Conservation (phyloP, 1,140 invertebrate species). For the Planococcus citri region DNA sequence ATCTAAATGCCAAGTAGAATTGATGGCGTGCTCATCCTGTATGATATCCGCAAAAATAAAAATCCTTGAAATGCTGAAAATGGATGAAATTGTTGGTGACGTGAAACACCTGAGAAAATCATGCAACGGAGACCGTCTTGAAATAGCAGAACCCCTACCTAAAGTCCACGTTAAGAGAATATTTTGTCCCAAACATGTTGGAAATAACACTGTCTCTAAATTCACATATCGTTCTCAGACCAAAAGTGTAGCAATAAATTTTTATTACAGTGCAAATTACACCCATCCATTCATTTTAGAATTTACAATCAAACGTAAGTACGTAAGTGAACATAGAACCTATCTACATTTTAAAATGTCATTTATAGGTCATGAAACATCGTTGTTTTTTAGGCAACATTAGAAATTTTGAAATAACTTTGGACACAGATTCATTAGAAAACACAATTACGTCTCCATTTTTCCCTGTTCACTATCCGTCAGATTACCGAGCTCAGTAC, state of each 20-base stretch:
- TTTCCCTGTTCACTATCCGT: constrained; percentile 53
- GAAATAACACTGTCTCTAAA: not conserved
- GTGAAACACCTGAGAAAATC: not conserved
- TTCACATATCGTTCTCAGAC: constrained; percentile 48
- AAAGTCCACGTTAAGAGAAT: constrained; percentile 42
- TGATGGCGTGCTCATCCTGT: constrained; percentile 57
- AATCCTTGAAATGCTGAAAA: constrained; percentile 41
- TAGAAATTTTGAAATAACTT: constrained; percentile 32
- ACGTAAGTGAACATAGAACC: not conserved
- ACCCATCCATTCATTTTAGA: constrained; percentile 51
- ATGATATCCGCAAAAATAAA: constrained; percentile 42
- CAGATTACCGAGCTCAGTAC: constrained; percentile 53
- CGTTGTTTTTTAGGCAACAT: not conserved
- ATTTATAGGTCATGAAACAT: not conserved
- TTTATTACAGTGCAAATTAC: constrained; percentile 47
- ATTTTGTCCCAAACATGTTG: not conserved
- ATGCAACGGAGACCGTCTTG: constrained; percentile 44
- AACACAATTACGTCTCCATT: constrained; percentile 49
- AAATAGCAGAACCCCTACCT: constrained; percentile 54
- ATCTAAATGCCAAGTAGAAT: constrained; percentile 45
- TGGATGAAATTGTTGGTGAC: constrained; percentile 24
- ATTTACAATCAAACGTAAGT: constrained; percentile 52
- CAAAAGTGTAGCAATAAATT: constrained; percentile 43
- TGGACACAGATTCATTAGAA: constrained; percentile 33
- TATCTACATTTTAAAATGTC: not conserved